A percentile compares a stretch with the other conserved stretches of the same genome.
Evolutionary conservation across 2,888 invertebrate species (phyloP).

Genomic region (Tenthredo distinguenda): DNA sequence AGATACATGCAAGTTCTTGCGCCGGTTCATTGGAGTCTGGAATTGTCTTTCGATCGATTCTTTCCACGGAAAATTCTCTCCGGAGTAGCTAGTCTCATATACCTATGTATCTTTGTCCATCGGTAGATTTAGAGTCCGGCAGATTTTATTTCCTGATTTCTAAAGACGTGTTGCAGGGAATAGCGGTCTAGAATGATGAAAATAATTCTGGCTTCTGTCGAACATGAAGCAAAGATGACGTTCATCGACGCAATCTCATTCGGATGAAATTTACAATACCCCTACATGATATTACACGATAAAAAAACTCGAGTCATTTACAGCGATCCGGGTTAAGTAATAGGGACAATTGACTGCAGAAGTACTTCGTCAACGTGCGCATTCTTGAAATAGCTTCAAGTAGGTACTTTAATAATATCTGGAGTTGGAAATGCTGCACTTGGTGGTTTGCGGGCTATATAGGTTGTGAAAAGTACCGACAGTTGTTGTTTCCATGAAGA

Average conservation of each 20-base stretch:
- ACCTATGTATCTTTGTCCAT: background rate
- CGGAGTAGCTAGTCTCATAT: background rate
- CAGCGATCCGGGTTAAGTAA: conserved; percentile 1
- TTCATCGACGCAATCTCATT: background rate
- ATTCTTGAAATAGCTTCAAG: conserved; percentile 18
- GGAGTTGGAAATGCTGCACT: conserved; percentile 30
- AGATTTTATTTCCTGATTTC: background rate
- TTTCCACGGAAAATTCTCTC: conserved; percentile 4
- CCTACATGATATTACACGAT: background rate
- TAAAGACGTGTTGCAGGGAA: background rate
- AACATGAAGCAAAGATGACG: background rate
- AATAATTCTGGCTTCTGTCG: background rate
- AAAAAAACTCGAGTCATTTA: background rate
- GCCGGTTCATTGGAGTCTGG: conserved; percentile 9
- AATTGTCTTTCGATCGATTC: conserved; percentile 34
- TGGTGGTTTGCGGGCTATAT: conserved; percentile 9
- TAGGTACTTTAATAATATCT: conserved; percentile 15
- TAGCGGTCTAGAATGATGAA: background rate
- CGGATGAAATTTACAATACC: background rate
- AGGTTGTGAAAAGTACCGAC: conserved; percentile 29
- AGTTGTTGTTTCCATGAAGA: conserved; percentile 30
- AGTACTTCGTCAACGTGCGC: conserved; percentile 9
- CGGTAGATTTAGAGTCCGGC: background rate
- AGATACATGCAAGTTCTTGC: conserved; percentile 1
- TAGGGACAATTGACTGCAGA: conserved; percentile 9